Evolutionary conservation across 2,888 invertebrate species (phyloP).

Genomic region (Habroteleia sp.): DNA sequence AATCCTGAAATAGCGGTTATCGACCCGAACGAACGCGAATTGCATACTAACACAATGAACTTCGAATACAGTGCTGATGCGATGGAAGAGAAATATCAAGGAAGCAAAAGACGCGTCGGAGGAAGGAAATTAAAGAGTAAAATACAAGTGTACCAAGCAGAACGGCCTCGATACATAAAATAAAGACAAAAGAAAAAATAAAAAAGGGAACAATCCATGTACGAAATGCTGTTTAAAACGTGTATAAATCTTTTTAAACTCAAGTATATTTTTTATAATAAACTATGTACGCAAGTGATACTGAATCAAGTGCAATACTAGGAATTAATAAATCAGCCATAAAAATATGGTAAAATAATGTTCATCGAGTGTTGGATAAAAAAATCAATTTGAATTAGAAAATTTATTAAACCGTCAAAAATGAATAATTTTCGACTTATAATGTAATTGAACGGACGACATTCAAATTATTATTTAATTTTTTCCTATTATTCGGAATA

Average conservation of each 20-base stretch:
- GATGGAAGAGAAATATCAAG: conserved; percentile 63
- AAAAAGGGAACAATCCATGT: conserved; percentile 12
- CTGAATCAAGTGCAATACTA: too few relatives aligned
- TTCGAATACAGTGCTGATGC: conserved; percentile 47
- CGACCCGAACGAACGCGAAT: conserved; percentile 61
- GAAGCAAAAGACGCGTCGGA: conserved; percentile 53
- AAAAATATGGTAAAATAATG: too few relatives aligned
- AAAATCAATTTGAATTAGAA: too few relatives aligned
- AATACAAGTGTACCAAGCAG: conserved; percentile 54
- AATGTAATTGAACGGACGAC: too few relatives aligned
- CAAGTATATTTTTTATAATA: too few relatives aligned
- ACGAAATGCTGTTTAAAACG: not conserved
- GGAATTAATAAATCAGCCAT: too few relatives aligned
- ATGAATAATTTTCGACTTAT: too few relatives aligned
- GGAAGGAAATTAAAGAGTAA: conserved; percentile 49
- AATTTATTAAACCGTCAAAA: too few relatives aligned
- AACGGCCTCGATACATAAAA: conserved; percentile 30
- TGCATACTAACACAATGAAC: conserved; percentile 61
- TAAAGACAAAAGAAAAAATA: conserved; percentile 36
- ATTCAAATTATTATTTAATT: too few relatives aligned
- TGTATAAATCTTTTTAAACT: not conserved
- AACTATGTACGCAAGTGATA: too few relatives aligned
- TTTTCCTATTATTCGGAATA: too few relatives aligned
- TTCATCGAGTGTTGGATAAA: too few relatives aligned
- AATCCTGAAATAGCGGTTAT: conserved; percentile 63